Evolutionary conservation across 2,113 vertebrate species (phyloP), one percentile per base, ranked within the genome.

Genomic region (Nestor notabilis): DNA sequence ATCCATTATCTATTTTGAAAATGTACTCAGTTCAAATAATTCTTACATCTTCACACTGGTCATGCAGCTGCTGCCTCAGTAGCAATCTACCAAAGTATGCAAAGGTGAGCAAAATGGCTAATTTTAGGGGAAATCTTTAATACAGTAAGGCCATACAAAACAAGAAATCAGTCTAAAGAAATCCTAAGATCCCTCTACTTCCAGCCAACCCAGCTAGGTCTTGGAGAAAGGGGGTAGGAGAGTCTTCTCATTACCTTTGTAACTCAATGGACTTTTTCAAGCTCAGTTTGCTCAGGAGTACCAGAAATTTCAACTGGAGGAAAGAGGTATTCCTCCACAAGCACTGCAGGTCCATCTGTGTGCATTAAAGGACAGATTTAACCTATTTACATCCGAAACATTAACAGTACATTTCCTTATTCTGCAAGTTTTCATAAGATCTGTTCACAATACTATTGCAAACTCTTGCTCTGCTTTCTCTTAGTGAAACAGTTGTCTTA

Each of bases 1-100:
- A 93, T 55, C 37, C 72, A 89, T 91, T 75, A 91, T 37, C 65
- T 84, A 79, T n/a, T 72, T 76, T 55, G 76, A 87, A 92, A 77
- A 74, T 11, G 12, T 53, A 55, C 31, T 80, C 35, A 9, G 7
- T 87, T 80, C 1, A 8, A 91, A n/a, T 74, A 91, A 91, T 87
- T 91, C 50, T 52, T 56, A 43, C 43, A 87, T 77, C 27, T 63
- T 90, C 75, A 91, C 37, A n/a, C 58, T 23, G n/a, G 21, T 74
- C 74, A 83, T 70, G 91, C 8, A 87, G 63, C 83, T 85, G 49
- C 24, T 77, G 39, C 35, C 63, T 56, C 76, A 61, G 29, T 35
- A 52, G 49, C 77, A 63, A 18, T 24, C 37, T 53, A 61, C 49
- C 37, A 46, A 37, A 52, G 8, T 29, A 44, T 8, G 5, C 11